Base-by-base conservation (phyloP, 2,888 invertebrate species). In the Scrobipalpa atriplicella region DNA sequence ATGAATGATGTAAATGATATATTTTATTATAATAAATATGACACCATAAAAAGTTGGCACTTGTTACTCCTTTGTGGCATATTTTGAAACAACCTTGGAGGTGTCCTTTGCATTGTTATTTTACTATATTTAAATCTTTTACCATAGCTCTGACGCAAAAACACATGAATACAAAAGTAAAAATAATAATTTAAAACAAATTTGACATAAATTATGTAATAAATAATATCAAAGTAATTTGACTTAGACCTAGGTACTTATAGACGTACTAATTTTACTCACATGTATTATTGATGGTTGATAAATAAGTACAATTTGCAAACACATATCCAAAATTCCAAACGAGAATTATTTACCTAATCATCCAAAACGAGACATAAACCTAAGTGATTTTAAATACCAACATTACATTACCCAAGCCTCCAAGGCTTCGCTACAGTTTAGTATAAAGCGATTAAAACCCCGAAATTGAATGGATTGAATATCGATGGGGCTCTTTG, bases 61-160 rank as follows among this genome's bases (percentile, higher is more conserved):
- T 18, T 19, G 19, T 9, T 18, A 52, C 19, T 56, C 3, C 21
- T 56, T 29, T 29, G 21, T 58, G 36, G 67, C 63, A 69, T 67
- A 52, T 52, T 41, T 19, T 18, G 52, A 18, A 52, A 67, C 52
- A 73, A 67, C 78, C 82, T 80, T 79, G 79, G 70, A 61, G 16
- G 36, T 39, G 61, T 41, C 61, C 61, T 61, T 39, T 61, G 36
- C 39, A 39, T 39, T 61, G 61, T 61, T 60, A 13, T 3, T 38
- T 16, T 52, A 16, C 18, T 18, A 52, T 52, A 18, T 52, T 6
- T 52, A 10, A 19, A 19, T 47, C 47, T 47, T 47, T 10, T 13
- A 13, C 47, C 16, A n/a, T 16, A 16, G 16, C 47, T n/a, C 47
- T 47, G n/a, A 47, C n/a, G n/a, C n/a, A 47, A 16, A 13, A 10